Evolutionary conservation across 92 coral and sea anemone genomes (phyloP), one percentile per base, ranked within the genome.

Genomic region (Parazoanthus atlanticus): DNA sequence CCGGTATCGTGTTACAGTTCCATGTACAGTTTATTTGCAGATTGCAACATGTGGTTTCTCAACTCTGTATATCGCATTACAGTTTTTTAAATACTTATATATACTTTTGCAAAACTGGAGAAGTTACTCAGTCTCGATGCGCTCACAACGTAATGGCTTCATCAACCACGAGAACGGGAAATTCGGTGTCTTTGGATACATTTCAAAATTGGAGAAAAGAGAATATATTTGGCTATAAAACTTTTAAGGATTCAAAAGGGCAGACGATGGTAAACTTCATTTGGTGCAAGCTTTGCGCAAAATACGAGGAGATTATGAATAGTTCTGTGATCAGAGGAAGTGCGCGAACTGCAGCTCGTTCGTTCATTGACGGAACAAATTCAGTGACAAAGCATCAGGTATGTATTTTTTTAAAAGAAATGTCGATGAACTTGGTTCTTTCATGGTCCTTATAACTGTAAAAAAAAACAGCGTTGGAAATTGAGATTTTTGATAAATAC

Each of bases 141-240:
- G 28, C 84, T 52, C 41, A 56, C 41, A 54, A 29, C 36, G 70
- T 32, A 79, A 79, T 79, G 71, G 70, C 69, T 31, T 79, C 84
- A 79, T 54, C 84, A 79, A 79, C 84, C 84, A 56, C 71, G 70
- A 79, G 84, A 31, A 79, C 70, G 2, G 70, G 84, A 47, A 79
- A 79, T 31, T 79, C 69, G 8, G 69, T 79, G 46, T 52, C 84
- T 54, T 79, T 79, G n/a, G 84, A 79, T 30, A 79, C 69, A 30
- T 79, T 79, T 79, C 38, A 79, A 79, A n/a, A 79, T 1, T 79
- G 84, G 84, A 31, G 46, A 31, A 79, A 79, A 54, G 41, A 79
- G 84, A 52, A n/a, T 31, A 79, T 47, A 13, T 79, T 54, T 79
- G n/a, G 84, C 29, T 79, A 79, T 31, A 79, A 79, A 79, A 79